These are phyloP conservation scores for Drosophila tristis DNA, from an alignment of 1,140 invertebrate genomes.

Conservation along the genomic window DNA sequence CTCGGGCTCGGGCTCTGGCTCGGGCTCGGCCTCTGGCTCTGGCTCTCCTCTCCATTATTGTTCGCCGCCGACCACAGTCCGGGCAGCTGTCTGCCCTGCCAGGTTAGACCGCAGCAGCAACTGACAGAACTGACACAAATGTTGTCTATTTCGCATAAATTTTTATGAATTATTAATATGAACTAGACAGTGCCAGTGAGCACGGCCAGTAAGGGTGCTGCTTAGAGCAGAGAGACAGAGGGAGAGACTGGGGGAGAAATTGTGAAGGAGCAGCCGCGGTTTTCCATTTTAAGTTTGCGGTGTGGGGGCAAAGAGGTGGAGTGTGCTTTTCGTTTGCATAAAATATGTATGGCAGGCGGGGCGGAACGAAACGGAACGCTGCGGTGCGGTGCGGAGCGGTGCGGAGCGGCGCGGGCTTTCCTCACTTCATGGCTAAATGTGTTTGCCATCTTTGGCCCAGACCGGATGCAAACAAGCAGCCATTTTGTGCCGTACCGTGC, in stretches of 20 bases:
- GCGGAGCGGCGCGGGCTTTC: conserved; percentile 2
- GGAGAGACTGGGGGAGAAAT: background rate
- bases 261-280: conserved; percentile 23
- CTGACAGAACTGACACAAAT: conserved; percentile 25
- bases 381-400: background rate
- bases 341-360: conserved; percentile 39
- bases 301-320: conserved; percentile 1
- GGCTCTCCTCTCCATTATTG: background rate
- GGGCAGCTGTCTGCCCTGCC: conserved; percentile 37
- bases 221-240: too few species aligned
- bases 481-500: conserved; percentile 62
- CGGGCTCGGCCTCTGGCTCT: background rate
- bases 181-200: conserved; percentile 63
- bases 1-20: background rate
- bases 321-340: conserved; percentile 54
- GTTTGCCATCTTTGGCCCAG: conserved; percentile 67
- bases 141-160: conserved; percentile 73
- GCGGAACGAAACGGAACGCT: background rate
- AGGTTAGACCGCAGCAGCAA: conserved; percentile 26
- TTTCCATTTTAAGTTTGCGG: conserved; percentile 49
- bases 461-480: conserved; percentile 78
- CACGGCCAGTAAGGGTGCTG: background rate
- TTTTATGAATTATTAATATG: conserved; percentile 80
- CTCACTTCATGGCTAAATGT: conserved; percentile 68
- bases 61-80: conserved; percentile 1